These are phyloP conservation scores for Centropus bengalensis DNA, from an alignment of 2,113 vertebrate species.

Conservation along the genomic window DNA sequence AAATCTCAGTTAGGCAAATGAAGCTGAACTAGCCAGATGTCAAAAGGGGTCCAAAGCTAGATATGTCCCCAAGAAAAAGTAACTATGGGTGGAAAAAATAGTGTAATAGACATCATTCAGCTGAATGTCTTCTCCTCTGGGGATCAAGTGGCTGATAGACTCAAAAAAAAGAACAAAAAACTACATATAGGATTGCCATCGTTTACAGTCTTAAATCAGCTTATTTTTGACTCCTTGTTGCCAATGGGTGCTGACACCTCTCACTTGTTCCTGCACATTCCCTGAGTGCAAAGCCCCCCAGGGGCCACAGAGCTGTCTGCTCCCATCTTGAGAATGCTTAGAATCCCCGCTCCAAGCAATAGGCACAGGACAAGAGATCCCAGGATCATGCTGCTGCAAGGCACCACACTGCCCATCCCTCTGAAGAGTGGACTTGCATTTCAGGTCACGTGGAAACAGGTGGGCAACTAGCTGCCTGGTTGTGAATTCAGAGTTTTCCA, in stretches of 20 bases:
- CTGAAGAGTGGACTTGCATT: neutral
- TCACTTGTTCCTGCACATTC: neutral
- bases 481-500: neutral
- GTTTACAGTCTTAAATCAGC: neutral
- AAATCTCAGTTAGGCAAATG: conserved; percentile 8
- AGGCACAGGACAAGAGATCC: neutral
- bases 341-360: neutral
- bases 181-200: neutral
- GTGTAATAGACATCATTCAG: neutral
- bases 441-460: neutral
- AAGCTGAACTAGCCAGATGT: neutral
- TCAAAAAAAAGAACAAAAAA: neutral
- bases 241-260: neutral
- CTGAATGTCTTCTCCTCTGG: neutral
- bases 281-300: neutral
- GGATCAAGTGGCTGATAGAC: neutral
- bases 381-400: neutral
- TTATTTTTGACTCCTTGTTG: neutral
- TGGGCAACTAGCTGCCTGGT: neutral
- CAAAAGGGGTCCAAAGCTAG: neutral
- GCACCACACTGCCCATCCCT: neutral
- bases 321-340: neutral
- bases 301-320: neutral
- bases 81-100: neutral
- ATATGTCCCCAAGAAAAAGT: neutral